Percentiles rank a stretch among this genome's conserved stretches.
Evolutionary conservation across 2,888 invertebrate genomes (phyloP).

Genomic region (Dicyrtomina minuta): DNA sequence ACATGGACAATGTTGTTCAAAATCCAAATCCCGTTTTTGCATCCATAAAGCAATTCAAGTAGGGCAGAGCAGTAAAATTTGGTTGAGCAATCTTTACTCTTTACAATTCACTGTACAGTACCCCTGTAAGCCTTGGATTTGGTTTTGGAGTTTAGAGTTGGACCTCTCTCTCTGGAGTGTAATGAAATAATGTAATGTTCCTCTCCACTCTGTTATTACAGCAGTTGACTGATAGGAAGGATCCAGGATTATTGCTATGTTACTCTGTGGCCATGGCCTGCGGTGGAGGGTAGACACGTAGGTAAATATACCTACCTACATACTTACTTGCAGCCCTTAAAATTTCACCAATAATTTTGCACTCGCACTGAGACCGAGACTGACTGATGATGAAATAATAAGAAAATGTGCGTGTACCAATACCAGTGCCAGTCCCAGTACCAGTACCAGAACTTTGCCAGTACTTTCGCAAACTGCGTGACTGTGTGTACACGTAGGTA

Average conservation of each 20-base stretch:
- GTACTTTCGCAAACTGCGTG: too few relatives aligned
- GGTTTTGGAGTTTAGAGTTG: background rate
- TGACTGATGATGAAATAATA: constrained; percentile 9
- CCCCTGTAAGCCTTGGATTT: background rate
- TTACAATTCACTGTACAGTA: background rate
- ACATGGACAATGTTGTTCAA: background rate
- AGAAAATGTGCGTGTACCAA: too few relatives aligned
- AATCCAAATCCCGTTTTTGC: constrained; percentile 6
- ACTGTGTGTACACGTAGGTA: too few relatives aligned
- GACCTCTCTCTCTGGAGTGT: background rate
- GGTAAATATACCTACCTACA: too few relatives aligned
- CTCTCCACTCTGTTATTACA: too few relatives aligned
- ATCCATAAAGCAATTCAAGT: constrained; percentile 7
- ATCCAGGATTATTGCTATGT: too few relatives aligned
- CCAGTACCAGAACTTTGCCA: too few relatives aligned
- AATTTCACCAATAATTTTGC: constrained; percentile 15
- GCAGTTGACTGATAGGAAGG: too few relatives aligned
- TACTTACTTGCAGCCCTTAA: too few relatives aligned
- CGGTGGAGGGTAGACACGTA: too few relatives aligned
- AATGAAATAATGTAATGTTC: too few relatives aligned
- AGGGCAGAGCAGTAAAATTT: background rate
- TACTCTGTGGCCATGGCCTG: too few relatives aligned
- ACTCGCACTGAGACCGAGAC: background rate
- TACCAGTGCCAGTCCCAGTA: background rate
- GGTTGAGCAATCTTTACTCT: constrained; percentile 5